Evolutionary conservation across 2,797 vertebrate species (phyloP), one percentile per base, ranked within the genome.

Genomic region (Semaprochilodus insignis): DNA sequence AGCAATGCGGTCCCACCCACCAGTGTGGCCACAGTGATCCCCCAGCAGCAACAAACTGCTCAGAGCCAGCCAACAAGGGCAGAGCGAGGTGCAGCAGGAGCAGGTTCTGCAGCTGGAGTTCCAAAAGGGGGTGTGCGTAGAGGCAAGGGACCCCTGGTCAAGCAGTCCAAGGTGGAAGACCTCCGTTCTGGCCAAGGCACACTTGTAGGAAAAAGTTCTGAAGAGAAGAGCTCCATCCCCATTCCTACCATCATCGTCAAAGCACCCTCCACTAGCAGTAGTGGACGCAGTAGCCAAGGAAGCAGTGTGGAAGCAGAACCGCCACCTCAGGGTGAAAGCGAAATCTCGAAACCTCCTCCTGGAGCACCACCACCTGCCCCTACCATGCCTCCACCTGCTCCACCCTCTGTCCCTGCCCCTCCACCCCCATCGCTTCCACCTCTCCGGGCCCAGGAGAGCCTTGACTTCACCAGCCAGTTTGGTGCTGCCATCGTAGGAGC

Each of bases 171-270:
- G 74, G 95, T 97, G n/a, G 97, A 95, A 85, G 95, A 96, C 74
- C 89, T 95, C 44, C 94, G 95, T 2, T 48, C 84, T 8, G 86
- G 88, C 63, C 95, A 83, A 89, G 93, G 83, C 62, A 95, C 96
- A 0, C 91, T 96, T 73, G 96, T 88, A 86, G 94, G 89, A 85
- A 97, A 96, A 85, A 91, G 92, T 23, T 90, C 94, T 0, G 77
- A 95, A 25, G 97, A 97, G 86, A 97, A 97, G 89, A 98, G 95
- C 87, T 97, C 97, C 85, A 97, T 97, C 85, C 94, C 97, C 34
- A 97, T 98, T 80, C 97, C 97, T 84, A 98, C 97, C 87, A 98
- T 98, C 65, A 97, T 98, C 14, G 96, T 98, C 78, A 98, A 98
- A 88, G 97, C 97, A 0, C 97, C 97, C 23, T 98, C 97, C 65